Evolutionary conservation across 1,140 invertebrate species (phyloP).

Genomic region (Pseudomyrmex concolor): DNA sequence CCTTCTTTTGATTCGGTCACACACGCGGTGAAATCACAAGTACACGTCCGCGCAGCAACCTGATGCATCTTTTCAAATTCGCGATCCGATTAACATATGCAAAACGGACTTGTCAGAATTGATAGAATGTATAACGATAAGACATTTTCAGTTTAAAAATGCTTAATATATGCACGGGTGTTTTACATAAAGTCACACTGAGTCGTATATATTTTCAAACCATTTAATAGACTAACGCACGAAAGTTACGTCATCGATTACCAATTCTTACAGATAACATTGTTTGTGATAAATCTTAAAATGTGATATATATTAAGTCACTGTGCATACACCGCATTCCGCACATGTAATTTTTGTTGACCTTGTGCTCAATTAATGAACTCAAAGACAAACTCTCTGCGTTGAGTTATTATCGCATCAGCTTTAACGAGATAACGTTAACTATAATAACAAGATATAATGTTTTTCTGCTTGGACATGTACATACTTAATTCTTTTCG

Average conservation of each 20-base stretch:
- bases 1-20: conserved; percentile 9
- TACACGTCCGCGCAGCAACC: conserved; percentile 19
- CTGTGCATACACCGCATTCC: not conserved
- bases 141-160: not conserved
- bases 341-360: not conserved
- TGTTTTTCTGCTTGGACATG: not conserved
- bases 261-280: not conserved
- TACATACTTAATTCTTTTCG: not conserved
- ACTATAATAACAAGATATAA: not conserved
- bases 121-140: not conserved
- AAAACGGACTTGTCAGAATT: not conserved
- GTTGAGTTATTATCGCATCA: conserved; percentile 20
- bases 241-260: not conserved
- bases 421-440: not conserved
- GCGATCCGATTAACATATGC: conserved; percentile 38
- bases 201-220: no score
- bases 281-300: not conserved
- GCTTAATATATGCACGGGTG: not conserved
- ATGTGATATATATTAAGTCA: conserved; percentile 5
- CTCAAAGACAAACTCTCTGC: not conserved
- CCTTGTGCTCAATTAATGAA: conserved; percentile 12
- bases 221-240: not conserved
- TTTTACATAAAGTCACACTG: not conserved
- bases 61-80: conserved; percentile 33
- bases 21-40: not conserved